Percentiles rank a stretch among this genome's conserved stretches.
phyloP scores from a whole-genome alignment of 2,797 vertebrate species.

The Myotis myotis region DNA sequence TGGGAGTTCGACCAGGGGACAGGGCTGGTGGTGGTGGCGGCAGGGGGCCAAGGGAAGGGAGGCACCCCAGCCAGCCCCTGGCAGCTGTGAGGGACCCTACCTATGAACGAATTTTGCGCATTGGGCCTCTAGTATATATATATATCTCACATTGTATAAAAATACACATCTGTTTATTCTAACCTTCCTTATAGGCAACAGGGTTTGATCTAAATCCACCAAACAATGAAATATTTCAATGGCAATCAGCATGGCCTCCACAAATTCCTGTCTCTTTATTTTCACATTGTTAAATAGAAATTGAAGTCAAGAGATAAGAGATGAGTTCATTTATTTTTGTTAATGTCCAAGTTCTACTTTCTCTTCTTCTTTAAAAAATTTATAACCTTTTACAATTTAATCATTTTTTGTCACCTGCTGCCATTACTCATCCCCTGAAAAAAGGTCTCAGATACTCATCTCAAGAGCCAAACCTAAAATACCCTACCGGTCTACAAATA shows the following conservation, averaged over 20 bases:
- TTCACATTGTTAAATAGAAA: slow-evolving; percentile 55
- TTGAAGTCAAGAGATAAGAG: slow-evolving; percentile 46
- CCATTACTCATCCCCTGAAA: slow-evolving; percentile 18
- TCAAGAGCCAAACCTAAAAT: slow-evolving; percentile 61
- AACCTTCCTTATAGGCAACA: not conserved
- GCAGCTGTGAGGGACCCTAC: no score
- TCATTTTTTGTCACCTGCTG: slow-evolving; percentile 47
- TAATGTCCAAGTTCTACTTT: not conserved
- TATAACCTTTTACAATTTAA: slow-evolving; percentile 33
- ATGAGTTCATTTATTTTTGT: slow-evolving; percentile 29
- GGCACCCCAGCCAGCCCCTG: no score
- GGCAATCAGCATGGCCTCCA: not conserved
- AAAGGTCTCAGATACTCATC: slow-evolving; percentile 70
- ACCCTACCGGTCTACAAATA: slow-evolving; percentile 64
- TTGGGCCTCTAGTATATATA: not conserved
- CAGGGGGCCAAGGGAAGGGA: no score
- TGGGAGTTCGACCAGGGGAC: no score
- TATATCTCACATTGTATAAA: not conserved
- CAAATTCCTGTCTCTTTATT: slow-evolving; percentile 47
- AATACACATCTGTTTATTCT: not conserved
- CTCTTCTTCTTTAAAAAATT: slow-evolving; percentile 1
- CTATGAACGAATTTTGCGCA: no score
- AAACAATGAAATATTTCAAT: slow-evolving; percentile 52
- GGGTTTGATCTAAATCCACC: slow-evolving; percentile 23
- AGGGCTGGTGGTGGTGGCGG: no score